Evolutionary conservation across 2,113 vertebrate genomes (phyloP), one percentile per base, ranked within the genome.

Genomic region (human): DNA sequence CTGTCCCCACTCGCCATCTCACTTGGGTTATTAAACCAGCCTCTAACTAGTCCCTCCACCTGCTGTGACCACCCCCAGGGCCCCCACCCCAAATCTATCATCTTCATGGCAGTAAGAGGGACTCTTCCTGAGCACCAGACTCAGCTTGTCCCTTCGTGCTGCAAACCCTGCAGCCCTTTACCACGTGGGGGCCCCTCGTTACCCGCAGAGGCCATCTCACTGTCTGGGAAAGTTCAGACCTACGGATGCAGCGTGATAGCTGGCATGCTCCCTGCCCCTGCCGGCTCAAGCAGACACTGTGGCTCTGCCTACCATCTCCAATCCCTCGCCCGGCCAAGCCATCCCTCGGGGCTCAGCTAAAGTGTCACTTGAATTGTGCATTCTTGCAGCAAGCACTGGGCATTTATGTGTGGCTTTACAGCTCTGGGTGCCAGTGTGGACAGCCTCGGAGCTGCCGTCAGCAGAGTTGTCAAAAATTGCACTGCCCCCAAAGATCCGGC

Each of bases 221-320:
- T 27, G 22, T n/a, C 40, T 3, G 27, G 32, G 22, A 66, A 30
- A 30, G 6, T 68, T 75, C 50, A 57, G 10, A 23, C 68, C 25
- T 43, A 35, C n/a, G 55, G 23, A 52, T 18, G 8, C 55, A 50
- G 4, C 12, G 1, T 8, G 50, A 32, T 72, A 59, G 35, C 4
- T 48, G 73, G 64, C 48, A 6, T 6, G 48, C 25, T 12, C 64
- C 25, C 48, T 14, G 38, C 23, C 11, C 57, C 38, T 72, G 6
- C 3, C 1, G 1, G 59, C 43, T 38, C 55, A 25, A 8, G 12
- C 5, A 6, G 2, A 9, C 17, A 38, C 78, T 6, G 5, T 32
- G 89, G 20, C 40, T 20, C 6, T 55, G 45, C 59, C 32, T 12
- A 8, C 68, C 38, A 30, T 9, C 55, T 10, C 55, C n/a, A 16